Conservation (phyloP, 2,113 vertebrate genomes). For the Calyptommatus sinebrachiatus region DNA sequence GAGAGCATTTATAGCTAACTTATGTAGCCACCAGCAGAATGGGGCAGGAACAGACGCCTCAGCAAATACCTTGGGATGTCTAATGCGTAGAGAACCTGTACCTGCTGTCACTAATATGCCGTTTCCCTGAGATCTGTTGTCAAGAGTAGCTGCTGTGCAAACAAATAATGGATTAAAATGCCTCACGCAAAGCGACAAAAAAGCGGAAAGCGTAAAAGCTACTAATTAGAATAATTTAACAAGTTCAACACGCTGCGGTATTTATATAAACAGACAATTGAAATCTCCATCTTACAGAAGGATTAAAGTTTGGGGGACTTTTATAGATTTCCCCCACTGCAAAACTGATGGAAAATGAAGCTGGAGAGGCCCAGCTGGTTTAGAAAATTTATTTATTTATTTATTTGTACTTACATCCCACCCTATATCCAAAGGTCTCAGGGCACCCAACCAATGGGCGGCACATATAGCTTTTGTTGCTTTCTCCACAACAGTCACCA, state of each 20-base stretch:
- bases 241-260: constrained; percentile 23
- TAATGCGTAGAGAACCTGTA: background rate
- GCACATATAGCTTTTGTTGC: no score
- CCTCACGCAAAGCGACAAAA: constrained; percentile 3
- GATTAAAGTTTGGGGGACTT: constrained; percentile 11
- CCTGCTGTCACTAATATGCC: constrained; percentile 35
- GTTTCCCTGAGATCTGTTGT: background rate
- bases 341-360: background rate
- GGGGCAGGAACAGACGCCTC: background rate
- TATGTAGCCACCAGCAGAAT: background rate
- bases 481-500: no score
- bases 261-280: constrained; percentile 13
- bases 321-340: background rate
- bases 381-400: no score
- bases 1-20: background rate
- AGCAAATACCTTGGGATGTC: background rate
- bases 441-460: no score
- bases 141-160: constrained; percentile 16
- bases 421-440: no score
- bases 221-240: constrained; percentile 36
- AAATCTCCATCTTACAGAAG: background rate
- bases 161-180: constrained; percentile 31
- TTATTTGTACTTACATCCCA: no score
- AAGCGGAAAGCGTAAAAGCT: constrained; percentile 19
- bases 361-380: background rate